Evolutionary conservation across 2,888 invertebrate genomes (phyloP).

Genomic region (Diplolepis rosae): DNA sequence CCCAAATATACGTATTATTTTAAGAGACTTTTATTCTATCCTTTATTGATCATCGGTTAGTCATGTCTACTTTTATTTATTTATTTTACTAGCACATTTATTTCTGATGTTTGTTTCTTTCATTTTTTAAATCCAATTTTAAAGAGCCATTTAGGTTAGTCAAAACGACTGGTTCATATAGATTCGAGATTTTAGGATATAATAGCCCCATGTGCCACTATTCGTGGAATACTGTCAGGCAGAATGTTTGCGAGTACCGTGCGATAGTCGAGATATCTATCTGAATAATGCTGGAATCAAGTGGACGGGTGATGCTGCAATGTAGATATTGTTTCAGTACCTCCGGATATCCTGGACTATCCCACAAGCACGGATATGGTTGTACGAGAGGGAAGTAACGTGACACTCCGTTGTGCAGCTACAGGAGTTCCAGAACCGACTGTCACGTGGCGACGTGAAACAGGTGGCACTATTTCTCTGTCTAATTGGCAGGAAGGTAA

Average conservation of each 20-base stretch:
- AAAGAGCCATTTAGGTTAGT: not conserved
- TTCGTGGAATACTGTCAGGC: conserved; percentile 35
- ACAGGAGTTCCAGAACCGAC: conserved; percentile 89
- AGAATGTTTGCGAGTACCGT: conserved; percentile 48
- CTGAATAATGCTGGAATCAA: conserved; percentile 13
- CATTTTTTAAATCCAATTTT: conserved; percentile 9
- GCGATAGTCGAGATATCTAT: conserved; percentile 16
- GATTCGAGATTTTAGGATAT: conserved; percentile 55
- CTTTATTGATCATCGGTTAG: not conserved
- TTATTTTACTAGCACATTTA: not conserved
- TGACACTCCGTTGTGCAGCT: conserved; percentile 89
- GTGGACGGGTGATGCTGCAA: conserved; percentile 31
- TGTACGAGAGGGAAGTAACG: conserved; percentile 89
- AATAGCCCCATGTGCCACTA: conserved; percentile 36
- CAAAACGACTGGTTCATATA: conserved; percentile 23
- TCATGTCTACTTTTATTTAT: not conserved
- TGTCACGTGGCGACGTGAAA: conserved; percentile 91
- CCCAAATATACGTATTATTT: too few species aligned
- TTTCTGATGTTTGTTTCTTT: not conserved
- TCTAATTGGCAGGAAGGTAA: conserved; percentile 67
- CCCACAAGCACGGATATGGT: conserved; percentile 91
- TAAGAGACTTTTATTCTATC: not conserved
- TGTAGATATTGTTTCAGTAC: conserved; percentile 77
- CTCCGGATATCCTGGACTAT: conserved; percentile 90
- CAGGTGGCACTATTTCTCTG: conserved; percentile 79